Evolutionary conservation across 2,797 vertebrate species (phyloP), one percentile per base, ranked within the genome.

Genomic region (Furcifer pardalis): DNA sequence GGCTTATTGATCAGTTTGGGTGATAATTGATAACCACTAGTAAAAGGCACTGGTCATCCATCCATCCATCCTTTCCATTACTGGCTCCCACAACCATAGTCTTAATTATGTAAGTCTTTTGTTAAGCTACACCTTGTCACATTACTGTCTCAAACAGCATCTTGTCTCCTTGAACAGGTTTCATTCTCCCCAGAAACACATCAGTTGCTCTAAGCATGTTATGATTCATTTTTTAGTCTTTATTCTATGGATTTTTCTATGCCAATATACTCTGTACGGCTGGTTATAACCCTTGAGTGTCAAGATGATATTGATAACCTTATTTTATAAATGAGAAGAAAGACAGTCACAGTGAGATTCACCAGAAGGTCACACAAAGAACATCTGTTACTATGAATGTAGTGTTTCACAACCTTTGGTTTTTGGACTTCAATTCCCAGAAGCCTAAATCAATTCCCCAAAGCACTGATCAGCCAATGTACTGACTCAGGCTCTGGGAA

Each of bases 1-100:
- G 44, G 42, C 13, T 46, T 77, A 87, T 79, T 56, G 86, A 80
- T 81, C 30, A 56, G 0, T 46, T 42, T 77, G 7, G 25, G 2
- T 62, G 23, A 42, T 77, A 81, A 87, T 30, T 84, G 82, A 84
- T 77, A 84, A 44, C 7, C 52, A 52, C n/a, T 49, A 81, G 73
- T 56, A 77, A 65, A 44, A 49, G 60, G n/a, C n/a, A 63, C 27
- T 13, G 19, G 59, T 81, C 66, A 81, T 40, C 74, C 65, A 71
- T 77, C 79, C 56, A 49, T 52, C 19, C 9, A 13, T 35, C n/a
- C 30, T 32, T 87, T 84, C 82, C 21, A 30, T 19, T 71, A 42
- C 40, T 77, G 1, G 5, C 23, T 42, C 35, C 76, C 46, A 44
- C 4, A 56, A n/a, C 32, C 60, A 12, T 2, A 7, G 7, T 40